phyloP scores from a whole-genome alignment of 92 coral and sea anemone genomes.

The Palythoa heliodiscus region DNA sequence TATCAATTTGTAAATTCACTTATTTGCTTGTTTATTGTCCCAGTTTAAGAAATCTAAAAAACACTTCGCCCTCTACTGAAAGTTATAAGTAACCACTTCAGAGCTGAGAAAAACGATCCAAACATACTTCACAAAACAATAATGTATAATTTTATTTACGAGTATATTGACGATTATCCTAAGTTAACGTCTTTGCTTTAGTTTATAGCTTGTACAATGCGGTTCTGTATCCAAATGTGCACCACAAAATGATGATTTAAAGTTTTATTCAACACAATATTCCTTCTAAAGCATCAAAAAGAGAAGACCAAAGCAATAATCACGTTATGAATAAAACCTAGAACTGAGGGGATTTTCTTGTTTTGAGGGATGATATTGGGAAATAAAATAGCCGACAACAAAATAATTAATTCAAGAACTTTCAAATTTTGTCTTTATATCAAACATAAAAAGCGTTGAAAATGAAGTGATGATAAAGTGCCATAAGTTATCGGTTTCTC shows the following conservation, averaged over 20 bases:
- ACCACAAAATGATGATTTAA: background rate
- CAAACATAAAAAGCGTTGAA: background rate
- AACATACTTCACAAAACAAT: too few species aligned
- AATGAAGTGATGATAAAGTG: background rate
- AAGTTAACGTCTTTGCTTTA: background rate
- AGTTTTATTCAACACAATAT: background rate
- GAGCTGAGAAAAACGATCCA: background rate
- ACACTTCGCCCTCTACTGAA: background rate
- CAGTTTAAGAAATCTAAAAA: background rate
- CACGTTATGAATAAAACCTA: background rate
- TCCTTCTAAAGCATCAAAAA: background rate
- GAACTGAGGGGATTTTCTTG: background rate
- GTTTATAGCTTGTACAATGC: background rate
- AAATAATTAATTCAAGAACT: background rate
- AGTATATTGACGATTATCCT: background rate
- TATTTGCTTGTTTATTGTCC: background rate
- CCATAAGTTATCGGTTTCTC: background rate
- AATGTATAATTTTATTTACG: background rate
- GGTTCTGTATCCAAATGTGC: background rate
- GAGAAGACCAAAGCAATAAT: background rate
- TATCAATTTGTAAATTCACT: background rate
- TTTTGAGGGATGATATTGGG: background rate
- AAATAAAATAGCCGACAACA: background rate
- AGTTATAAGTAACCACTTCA: background rate
- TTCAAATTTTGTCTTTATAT: background rate